A percentile compares a stretch with the other conserved stretches of the same genome.
These are phyloP conservation scores for Nemoura dubitans DNA, from an alignment of 2,888 invertebrate genomes.

Conservation along the genomic window DNA sequence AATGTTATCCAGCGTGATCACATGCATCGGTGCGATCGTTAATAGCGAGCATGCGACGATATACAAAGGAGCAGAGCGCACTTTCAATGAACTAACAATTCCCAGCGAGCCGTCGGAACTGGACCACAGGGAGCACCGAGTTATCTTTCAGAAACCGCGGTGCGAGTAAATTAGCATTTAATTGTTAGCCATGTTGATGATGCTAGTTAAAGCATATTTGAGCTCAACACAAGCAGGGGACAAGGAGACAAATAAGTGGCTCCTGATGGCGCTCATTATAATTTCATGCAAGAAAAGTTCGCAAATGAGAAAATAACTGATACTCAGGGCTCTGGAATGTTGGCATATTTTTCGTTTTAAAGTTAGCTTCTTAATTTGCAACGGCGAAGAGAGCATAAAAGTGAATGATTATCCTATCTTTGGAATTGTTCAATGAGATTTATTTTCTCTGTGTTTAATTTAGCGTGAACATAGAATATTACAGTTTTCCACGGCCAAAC, in stretches of 20 bases:
- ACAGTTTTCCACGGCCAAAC: neutral
- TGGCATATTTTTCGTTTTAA: neutral
- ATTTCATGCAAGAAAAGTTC: neutral
- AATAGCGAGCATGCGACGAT: neutral
- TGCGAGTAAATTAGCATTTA: neutral
- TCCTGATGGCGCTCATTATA: neutral
- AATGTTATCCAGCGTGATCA: too few species aligned
- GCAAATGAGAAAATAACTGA: neutral
- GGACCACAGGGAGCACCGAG: neutral
- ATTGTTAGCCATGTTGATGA: neutral
- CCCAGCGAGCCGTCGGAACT: neutral
- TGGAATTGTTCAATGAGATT: neutral
- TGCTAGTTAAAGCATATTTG: neutral
- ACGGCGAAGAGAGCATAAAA: neutral
- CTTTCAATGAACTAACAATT: neutral
- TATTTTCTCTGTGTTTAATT: neutral
- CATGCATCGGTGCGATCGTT: too few species aligned
- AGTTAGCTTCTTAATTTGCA: neutral
- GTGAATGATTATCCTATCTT: constrained; percentile 12
- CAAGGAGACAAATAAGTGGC: neutral
- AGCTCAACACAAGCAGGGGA: neutral
- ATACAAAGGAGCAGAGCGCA: too few species aligned
- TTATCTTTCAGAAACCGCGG: neutral
- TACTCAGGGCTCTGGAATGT: neutral
- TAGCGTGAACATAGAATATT: neutral